phyloP scores from a whole-genome alignment of 2,113 vertebrate genomes.

The Argyrosomus japonicus region DNA sequence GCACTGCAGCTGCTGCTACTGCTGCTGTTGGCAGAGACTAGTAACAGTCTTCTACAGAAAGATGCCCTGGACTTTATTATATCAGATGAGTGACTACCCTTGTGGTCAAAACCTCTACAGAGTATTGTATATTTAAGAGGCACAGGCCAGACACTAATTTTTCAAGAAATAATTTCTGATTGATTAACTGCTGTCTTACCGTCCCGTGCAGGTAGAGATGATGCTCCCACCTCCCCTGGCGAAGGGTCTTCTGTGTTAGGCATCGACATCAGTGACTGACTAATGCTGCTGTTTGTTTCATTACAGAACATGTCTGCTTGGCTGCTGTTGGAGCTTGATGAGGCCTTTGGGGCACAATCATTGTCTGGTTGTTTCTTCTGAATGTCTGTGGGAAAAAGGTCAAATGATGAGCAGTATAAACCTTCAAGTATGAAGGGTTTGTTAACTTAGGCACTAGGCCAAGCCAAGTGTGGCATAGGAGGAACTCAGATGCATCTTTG shows the following conservation, averaged over 20 bases:
- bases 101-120: too few species aligned
- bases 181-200: slow-evolving; percentile 83
- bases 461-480: neutral
- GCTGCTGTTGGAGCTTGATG: slow-evolving; percentile 92
- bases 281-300: slow-evolving; percentile 93
- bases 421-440: neutral
- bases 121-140: too few species aligned
- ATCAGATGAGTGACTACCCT: too few species aligned
- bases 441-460: neutral
- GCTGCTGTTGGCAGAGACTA: slow-evolving; percentile 34
- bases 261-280: slow-evolving; percentile 89
- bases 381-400: slow-evolving; percentile 86
- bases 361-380: slow-evolving; percentile 96
- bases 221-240: slow-evolving; percentile 88
- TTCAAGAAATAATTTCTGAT: neutral
- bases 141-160: neutral
- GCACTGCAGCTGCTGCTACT: slow-evolving; percentile 51
- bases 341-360: slow-evolving; percentile 92
- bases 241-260: slow-evolving; percentile 89
- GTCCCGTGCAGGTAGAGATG: slow-evolving; percentile 90
- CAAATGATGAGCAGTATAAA: neutral
- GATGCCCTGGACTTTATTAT: slow-evolving; percentile 1
- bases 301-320: slow-evolving; percentile 95
- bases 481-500: neutral
- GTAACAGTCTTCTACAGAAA: slow-evolving; percentile 33